These are phyloP conservation scores for Tenthredo amoena DNA, from an alignment of 2,888 invertebrate species.

Conservation along the genomic window DNA sequence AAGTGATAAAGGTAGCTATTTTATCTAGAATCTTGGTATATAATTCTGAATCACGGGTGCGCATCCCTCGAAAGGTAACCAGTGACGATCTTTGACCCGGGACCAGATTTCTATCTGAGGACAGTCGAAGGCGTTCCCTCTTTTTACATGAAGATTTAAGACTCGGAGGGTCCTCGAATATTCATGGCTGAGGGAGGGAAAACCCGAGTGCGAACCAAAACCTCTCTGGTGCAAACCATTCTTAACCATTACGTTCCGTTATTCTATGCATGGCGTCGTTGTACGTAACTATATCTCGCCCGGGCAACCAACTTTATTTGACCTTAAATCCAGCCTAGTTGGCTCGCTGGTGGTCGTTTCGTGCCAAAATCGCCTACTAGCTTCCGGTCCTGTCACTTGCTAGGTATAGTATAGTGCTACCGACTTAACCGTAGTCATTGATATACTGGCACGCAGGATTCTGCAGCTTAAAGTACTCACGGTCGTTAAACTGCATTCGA, in stretches of 20 bases:
- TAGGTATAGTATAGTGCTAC: not conserved
- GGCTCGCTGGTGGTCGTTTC: conserved; percentile 59
- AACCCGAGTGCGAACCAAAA: conserved; percentile 50
- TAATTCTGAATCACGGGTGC: not conserved
- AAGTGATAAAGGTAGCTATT: not conserved
- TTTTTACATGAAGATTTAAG: conserved; percentile 45
- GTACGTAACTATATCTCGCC: conserved; percentile 54
- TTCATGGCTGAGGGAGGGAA: conserved; percentile 50
- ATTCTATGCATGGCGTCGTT: conserved; percentile 63
- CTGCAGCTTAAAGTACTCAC: conserved; percentile 10
- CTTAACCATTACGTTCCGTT: conserved; percentile 58
- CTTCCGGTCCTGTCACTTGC: conserved; percentile 20
- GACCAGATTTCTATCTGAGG: conserved; percentile 36
- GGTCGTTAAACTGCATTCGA: conserved; percentile 1
- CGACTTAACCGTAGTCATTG: conserved; percentile 27
- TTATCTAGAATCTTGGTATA: not conserved
- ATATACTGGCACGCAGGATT: conserved; percentile 11
- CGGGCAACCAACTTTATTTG: conserved; percentile 67
- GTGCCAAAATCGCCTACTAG: conserved; percentile 44
- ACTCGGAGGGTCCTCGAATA: conserved; percentile 43
- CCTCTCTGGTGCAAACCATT: conserved; percentile 33
- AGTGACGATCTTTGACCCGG: conserved; percentile 27
- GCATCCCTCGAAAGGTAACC: not conserved
- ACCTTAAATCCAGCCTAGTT: conserved; percentile 71
- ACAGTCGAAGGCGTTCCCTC: conserved; percentile 45